phyloP scores from a whole-genome alignment of 2,113 vertebrate species.

The Ceuthmochares aereus region DNA sequence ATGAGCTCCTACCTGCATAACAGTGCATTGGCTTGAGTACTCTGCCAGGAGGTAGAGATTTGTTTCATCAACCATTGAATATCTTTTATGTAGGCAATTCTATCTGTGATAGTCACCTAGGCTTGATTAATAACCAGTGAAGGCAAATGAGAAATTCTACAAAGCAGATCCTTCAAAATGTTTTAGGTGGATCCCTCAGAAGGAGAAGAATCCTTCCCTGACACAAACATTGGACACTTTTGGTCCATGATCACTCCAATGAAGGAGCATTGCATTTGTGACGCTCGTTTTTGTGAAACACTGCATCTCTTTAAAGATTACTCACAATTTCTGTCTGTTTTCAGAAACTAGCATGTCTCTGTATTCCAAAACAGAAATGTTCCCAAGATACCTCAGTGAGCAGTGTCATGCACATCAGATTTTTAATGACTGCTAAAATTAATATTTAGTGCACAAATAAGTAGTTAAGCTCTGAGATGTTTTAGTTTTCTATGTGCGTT shows the following conservation, averaged over 20 bases:
- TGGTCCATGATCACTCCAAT: not conserved
- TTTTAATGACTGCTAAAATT: not conserved
- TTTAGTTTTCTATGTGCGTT: not conserved
- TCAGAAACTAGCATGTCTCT: not conserved
- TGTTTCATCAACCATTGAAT: not conserved
- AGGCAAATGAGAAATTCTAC: not conserved
- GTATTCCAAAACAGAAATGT: not conserved
- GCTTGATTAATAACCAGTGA: not conserved
- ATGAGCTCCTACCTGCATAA: not conserved
- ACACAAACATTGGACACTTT: not conserved
- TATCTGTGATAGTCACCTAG: not conserved
- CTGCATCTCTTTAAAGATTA: not conserved
- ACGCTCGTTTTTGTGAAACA: not conserved
- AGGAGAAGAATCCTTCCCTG: not conserved
- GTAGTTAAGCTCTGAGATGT: not conserved
- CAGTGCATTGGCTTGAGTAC: fast-evolving
- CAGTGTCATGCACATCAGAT: not conserved
- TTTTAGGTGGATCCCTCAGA: not conserved
- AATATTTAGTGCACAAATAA: not conserved
- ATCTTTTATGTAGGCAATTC: not conserved
- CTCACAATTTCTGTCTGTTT: not conserved
- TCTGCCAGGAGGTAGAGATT: not conserved
- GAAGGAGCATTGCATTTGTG: not conserved
- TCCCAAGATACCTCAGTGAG: not conserved
- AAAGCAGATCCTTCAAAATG: not conserved